Evolutionary conservation across 2,113 vertebrate species (phyloP), one percentile per base, ranked within the genome.

Genomic region (Emberiza fucata): DNA sequence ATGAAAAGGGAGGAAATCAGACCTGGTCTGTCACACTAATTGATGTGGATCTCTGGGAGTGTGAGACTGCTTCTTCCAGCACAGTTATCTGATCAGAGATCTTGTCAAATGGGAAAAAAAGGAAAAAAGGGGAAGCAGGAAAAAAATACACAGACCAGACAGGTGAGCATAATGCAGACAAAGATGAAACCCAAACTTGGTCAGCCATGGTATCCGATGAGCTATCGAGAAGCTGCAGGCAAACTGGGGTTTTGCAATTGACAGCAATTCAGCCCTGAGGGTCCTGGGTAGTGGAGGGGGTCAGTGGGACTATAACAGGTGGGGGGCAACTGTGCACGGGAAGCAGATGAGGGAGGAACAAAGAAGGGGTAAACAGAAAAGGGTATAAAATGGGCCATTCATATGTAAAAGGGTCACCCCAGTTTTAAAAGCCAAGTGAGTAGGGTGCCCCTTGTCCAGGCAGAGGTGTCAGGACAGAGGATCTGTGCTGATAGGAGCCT

Each of bases 401-500:
- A n/a, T 18, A 11, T 14, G 4, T 25, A 40, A 85, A 85, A 85
- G 11, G 3, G 4, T 53, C 3, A 11, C 11, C 3, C 5, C 6
- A 28, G 9, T 59, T 22, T 76, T 21, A 61, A 9, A 9, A 47
- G 20, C 4, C 5, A 10, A 10, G 12, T 5, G 10, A 51, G 14
- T 11, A 53, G 27, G 42, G 22, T 25, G 19, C 0, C 5, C 4
- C 2, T 25, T 21, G 16, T 42, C 7, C 2, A 7, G 50, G 23
- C 14, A 88, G 45, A 24, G 4, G 4, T 51, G 45, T 39, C 13
- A 50, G 28, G 7, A 24, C 15, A 4, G 6, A 53, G 22, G 0
- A 1, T 8, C 15, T 3, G 0, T 66, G 14, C 14, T 75, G 39
- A 3, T n/a, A 7, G 25, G 13, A 20, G 42, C 29, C 20, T 20